phyloP scores from a whole-genome alignment of 2,797 vertebrate genomes.

The Sebastes taczanowskii region DNA sequence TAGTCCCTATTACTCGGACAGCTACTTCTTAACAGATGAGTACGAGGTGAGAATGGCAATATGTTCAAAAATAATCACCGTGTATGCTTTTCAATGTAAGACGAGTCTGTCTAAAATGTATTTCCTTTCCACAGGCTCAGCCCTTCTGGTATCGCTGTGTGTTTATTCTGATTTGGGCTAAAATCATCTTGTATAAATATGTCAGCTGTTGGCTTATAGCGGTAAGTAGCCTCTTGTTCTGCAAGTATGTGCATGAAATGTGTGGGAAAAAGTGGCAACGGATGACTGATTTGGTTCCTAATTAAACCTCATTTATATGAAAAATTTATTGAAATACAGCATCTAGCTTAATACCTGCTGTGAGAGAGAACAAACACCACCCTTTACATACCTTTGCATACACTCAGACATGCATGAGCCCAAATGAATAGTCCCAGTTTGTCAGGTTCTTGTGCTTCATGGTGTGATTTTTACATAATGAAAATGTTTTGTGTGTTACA shows the following conservation, averaged over 20 bases:
- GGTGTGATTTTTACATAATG: not conserved
- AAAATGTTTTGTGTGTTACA: constrained; percentile 56
- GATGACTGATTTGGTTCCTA: not conserved
- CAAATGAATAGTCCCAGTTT: not conserved
- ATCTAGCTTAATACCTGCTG: not conserved
- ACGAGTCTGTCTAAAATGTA: not conserved
- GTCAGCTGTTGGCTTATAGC: constrained; percentile 98
- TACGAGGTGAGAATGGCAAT: constrained; percentile 85
- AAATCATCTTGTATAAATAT: constrained; percentile 95
- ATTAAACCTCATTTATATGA: not conserved
- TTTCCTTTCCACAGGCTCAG: constrained; percentile 80
- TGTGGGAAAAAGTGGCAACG: not conserved
- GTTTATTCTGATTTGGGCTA: constrained; percentile 94
- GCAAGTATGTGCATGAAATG: not conserved
- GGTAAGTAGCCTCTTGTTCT: constrained; percentile 81
- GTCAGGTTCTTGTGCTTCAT: not conserved
- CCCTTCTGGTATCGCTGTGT: constrained; percentile 95
- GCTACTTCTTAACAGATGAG: constrained; percentile 89
- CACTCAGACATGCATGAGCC: not conserved
- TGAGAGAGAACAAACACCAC: not conserved
- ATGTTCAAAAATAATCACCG: not conserved
- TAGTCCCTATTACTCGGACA: constrained; percentile 87
- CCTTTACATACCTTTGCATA: not conserved
- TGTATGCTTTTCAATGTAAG: not conserved
- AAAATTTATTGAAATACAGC: not conserved